These are phyloP conservation scores for Oreochromis mossambicus DNA, from an alignment of 2,797 vertebrate genomes.

Conservation along the genomic window DNA sequence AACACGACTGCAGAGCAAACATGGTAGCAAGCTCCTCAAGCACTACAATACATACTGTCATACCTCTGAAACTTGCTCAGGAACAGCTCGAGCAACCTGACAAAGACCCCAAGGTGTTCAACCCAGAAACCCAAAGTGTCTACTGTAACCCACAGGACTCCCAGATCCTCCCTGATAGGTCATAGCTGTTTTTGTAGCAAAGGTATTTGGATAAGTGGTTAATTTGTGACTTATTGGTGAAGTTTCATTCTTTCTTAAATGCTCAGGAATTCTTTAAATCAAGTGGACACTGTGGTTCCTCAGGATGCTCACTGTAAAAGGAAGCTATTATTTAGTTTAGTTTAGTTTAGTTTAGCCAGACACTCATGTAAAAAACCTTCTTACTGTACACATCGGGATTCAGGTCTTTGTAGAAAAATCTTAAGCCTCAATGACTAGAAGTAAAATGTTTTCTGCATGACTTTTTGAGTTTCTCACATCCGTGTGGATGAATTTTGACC, in stretches of 20 bases:
- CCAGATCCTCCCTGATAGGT: neutral
- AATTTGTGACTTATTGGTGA: neutral
- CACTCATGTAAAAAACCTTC: neutral
- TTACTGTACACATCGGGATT: neutral
- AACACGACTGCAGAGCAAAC: neutral
- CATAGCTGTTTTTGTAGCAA: neutral
- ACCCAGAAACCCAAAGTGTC: neutral
- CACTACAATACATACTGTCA: neutral
- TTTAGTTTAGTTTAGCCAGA: neutral
- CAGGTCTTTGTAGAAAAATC: neutral
- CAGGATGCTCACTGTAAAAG: neutral
- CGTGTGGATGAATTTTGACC: neutral
- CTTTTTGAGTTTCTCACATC: neutral
- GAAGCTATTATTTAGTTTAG: neutral
- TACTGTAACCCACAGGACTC: neutral
- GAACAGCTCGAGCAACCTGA: neutral
- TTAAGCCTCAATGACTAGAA: neutral
- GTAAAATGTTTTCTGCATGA: neutral
- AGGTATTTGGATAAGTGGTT: neutral
- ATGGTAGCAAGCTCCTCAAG: neutral
- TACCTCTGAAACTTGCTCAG: neutral
- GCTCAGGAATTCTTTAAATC: neutral
- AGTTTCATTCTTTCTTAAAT: neutral
- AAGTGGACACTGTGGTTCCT: neutral
- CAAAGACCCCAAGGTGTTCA: neutral